A percentile compares a stretch with the other conserved stretches of the same genome.
Conservation (phyloP, 2,888 invertebrate genomes). For the Euplagia quadripunctaria region DNA sequence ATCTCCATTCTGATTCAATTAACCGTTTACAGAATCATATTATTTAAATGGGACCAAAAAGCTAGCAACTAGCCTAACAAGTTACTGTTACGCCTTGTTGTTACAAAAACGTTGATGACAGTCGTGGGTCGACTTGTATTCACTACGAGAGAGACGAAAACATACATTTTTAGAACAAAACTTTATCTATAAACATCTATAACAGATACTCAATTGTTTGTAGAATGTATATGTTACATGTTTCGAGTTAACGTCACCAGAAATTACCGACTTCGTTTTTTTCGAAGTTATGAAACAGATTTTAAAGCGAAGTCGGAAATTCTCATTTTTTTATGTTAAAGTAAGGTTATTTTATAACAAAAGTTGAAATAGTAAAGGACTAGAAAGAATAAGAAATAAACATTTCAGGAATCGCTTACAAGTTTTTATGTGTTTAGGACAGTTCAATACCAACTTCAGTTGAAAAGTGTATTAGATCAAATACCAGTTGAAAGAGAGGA, state of each 20-base stretch:
- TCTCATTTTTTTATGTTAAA: not conserved
- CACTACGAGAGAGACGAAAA: constrained; percentile 15
- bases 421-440: not conserved
- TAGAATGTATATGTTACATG: constrained; percentile 7
- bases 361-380: constrained; percentile 13
- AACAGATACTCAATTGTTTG: constrained; percentile 3
- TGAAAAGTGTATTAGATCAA: not conserved
- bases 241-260: not conserved
- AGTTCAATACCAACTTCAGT: not conserved
- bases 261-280: constrained; percentile 20
- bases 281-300: constrained; percentile 12
- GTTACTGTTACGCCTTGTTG: constrained; percentile 35
- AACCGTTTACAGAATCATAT: constrained; percentile 45
- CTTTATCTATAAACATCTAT: constrained; percentile 17
- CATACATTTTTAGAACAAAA: constrained; percentile 9
- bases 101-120: constrained; percentile 30
- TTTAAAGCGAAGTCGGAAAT: constrained; percentile 13
- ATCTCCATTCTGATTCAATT: constrained; percentile 57
- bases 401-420: not conserved
- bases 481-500: not conserved
- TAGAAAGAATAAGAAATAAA: constrained; percentile 4
- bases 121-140: constrained; percentile 17
- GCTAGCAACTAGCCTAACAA: constrained; percentile 29
- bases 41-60: constrained; percentile 35
- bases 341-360: not conserved